Percentiles rank a stretch among this genome's conserved stretches.
These are phyloP conservation scores for Eurois occulta DNA, from an alignment of 2,888 invertebrate species.

Conservation along the genomic window DNA sequence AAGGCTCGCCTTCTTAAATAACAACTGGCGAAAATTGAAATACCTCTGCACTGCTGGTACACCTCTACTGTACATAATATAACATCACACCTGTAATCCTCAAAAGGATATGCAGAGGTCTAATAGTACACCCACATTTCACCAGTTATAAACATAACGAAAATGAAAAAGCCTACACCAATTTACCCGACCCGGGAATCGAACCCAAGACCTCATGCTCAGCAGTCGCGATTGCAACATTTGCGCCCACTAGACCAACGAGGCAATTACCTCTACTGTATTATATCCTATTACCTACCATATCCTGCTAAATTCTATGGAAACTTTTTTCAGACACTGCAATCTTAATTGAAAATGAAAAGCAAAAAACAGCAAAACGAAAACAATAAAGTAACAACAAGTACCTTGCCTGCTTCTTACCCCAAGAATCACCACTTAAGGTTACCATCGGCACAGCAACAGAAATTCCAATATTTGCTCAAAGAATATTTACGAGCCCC, in stretches of 20 bases:
- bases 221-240: too few species aligned
- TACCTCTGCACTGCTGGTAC: neutral
- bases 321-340: neutral
- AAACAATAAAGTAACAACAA: neutral
- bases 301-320: neutral
- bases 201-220: too few species aligned
- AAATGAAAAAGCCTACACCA: too few species aligned
- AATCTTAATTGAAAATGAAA: neutral
- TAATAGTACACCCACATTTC: too few species aligned
- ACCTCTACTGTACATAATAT: neutral
- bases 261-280: too few species aligned
- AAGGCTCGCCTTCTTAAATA: neutral
- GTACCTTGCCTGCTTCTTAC: neutral
- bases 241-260: too few species aligned
- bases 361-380: neutral
- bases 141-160: too few species aligned
- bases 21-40: neutral
- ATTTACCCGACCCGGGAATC: too few species aligned
- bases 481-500: conserved; percentile 64
- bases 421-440: conserved; percentile 31
- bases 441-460: conserved; percentile 51
- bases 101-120: too few species aligned
- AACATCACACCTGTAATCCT: too few species aligned
- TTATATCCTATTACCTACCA: neutral
- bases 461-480: conserved; percentile 67